These are phyloP conservation scores for Peromyscus attwateri DNA, from an alignment of 2,797 vertebrate genomes.

Conservation along the genomic window DNA sequence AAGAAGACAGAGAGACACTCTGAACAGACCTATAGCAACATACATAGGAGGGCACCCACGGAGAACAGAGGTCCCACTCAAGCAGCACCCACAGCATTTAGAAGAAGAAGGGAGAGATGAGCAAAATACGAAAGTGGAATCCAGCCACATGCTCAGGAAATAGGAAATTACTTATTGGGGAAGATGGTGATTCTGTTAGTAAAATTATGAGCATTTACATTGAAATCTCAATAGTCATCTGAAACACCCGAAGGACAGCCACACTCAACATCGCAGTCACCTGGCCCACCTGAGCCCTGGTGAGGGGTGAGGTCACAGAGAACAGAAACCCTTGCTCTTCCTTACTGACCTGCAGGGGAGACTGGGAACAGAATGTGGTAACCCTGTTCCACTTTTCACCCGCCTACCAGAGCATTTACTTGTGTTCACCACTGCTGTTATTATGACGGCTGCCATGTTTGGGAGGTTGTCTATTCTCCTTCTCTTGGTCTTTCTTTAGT, in stretches of 20 bases:
- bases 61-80: not conserved
- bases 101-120: not conserved
- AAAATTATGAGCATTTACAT: not conserved
- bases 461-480: not conserved
- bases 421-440: not conserved
- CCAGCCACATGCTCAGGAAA: not conserved
- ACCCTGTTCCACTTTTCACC: not conserved
- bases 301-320: not conserved
- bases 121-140: not conserved
- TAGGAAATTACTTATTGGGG: not conserved
- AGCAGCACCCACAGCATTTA: not conserved
- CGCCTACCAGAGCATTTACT: not conserved
- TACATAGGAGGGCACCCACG: not conserved
- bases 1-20: not conserved
- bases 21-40: not conserved
- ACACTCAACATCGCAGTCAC: not conserved
- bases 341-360: conserved; percentile 5
- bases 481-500: not conserved
- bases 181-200: not conserved
- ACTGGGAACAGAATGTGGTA: not conserved
- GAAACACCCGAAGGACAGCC: not conserved
- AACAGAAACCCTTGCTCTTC: conserved; percentile 13
- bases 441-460: not conserved
- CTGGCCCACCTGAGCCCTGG: not conserved
- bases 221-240: not conserved